Conservation (phyloP, 2,888 invertebrate genomes). For the Neelides folsomi region DNA sequence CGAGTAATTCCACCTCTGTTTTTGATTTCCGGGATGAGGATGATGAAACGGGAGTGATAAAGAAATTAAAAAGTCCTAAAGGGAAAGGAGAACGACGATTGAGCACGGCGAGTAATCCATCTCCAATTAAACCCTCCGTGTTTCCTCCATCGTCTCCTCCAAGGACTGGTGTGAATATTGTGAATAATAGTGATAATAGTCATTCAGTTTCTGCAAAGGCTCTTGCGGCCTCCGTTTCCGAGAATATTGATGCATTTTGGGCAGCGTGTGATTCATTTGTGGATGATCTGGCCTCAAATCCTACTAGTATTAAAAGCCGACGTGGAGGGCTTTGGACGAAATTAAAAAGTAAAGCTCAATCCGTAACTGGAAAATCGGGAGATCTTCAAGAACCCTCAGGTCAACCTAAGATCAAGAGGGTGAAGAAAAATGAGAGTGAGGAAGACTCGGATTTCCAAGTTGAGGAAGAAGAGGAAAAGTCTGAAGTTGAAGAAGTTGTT, state of each 20-base stretch:
- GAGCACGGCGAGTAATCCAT: too few species aligned
- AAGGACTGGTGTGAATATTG: background rate
- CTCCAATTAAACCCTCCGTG: too few species aligned
- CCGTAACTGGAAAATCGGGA: too few species aligned
- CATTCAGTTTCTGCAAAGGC: background rate
- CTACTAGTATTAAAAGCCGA: conserved; percentile 29
- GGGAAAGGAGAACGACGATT: conserved; percentile 2
- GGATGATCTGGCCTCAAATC: conserved; percentile 29
- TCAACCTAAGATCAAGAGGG: conserved; percentile 12
- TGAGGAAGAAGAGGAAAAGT: conserved; percentile 27
- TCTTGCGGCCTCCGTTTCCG: background rate
- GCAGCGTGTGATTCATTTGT: conserved; percentile 32
- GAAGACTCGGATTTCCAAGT: conserved; percentile 49
- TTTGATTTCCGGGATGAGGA: conserved; percentile 53
- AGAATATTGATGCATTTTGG: conserved; percentile 27
- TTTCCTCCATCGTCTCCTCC: too few species aligned
- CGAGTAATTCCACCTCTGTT: conserved; percentile 47
- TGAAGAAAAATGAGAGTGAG: conserved; percentile 36
- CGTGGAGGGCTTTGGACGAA: conserved; percentile 32
- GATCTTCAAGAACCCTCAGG: background rate
- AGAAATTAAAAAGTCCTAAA: conserved; percentile 2
- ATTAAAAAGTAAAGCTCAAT: conserved; percentile 10
- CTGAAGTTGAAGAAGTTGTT: conserved; percentile 20
- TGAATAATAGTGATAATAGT: background rate
- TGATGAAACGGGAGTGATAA: conserved; percentile 41